Evolutionary conservation across 2,113 vertebrate genomes (phyloP), one percentile per base, ranked within the genome.

Genomic region (Archilochus colubris): DNA sequence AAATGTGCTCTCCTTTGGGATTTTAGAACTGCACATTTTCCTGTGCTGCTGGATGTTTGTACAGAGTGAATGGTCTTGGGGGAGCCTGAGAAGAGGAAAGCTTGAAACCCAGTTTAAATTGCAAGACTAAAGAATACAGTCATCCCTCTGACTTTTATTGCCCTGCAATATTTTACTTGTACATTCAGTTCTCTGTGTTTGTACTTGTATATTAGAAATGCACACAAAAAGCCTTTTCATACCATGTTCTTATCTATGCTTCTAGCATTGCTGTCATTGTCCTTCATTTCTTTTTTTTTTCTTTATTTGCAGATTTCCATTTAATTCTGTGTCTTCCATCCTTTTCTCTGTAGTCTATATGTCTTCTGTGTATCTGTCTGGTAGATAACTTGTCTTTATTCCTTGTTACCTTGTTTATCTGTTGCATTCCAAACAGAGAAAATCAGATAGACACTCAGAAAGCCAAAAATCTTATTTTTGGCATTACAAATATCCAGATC

Each of bases 101-200:
- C 62, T 88, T 82, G 76, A 58, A 91, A 91, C 55, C 11, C 21
- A 24, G 16, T 80, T 88, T 69, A 86, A 91, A 74, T 66, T 66
- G 22, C 68, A 92, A 63, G 73, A 50, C 68, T 44, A 54, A 91
- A 81, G 69, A 88, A 36, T 12, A 86, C 2, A 0, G 3, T 88
- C 59, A 58, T 69, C 55, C 27, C n/a, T 86, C 27, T 70, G 14
- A 51, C n/a, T 74, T 74, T 81, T 91, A 78, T 63, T 86, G 28
- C 24, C 20, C 33, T 88, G 85, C 59, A 59, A 6, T 77, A 59
- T 89, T 91, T 84, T 40, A 61, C 12, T 82, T 72, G 6, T 12
- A 31, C 0, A 0, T 58, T 88, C 73, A n/a, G 5, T 73, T 88
- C 87, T 76, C 78, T 59, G 0, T 70, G 33, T 64, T 78, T 86